These are phyloP conservation scores for Caenorhabditis plicata DNA, from an alignment of 2,888 invertebrate species.

Conservation along the genomic window DNA sequence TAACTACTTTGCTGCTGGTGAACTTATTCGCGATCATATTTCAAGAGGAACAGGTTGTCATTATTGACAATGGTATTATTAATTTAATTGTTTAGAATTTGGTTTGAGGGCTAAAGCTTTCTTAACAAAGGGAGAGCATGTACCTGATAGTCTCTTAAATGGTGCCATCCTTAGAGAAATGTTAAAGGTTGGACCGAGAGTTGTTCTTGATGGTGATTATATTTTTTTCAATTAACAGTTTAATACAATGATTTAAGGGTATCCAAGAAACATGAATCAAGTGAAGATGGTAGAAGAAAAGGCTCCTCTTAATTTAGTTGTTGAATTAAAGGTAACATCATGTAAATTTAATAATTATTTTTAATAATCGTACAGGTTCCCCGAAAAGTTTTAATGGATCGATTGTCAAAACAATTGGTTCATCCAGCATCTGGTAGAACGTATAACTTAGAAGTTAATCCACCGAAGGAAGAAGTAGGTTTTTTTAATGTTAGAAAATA, in stretches of 20 bases:
- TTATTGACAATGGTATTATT: neutral
- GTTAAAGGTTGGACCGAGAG: conserved; percentile 33
- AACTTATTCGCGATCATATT: conserved; percentile 44
- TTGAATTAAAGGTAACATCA: conserved; percentile 28
- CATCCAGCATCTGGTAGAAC: conserved; percentile 80
- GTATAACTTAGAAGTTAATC: conserved; percentile 91
- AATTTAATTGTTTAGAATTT: conserved; percentile 26
- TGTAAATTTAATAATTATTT: neutral
- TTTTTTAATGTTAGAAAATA: neutral
- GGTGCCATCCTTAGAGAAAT: conserved; percentile 34
- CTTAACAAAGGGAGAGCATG: conserved; percentile 44
- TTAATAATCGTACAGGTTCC: conserved; percentile 13
- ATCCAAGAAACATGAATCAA: conserved; percentile 43
- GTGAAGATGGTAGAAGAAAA: conserved; percentile 43
- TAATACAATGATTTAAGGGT: conserved; percentile 14
- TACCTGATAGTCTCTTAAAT: conserved; percentile 42
- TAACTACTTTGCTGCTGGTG: conserved; percentile 44
- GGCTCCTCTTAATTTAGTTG: conserved; percentile 37
- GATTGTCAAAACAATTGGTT: conserved; percentile 67
- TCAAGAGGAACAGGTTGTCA: conserved; percentile 36
- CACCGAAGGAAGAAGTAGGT: conserved; percentile 74
- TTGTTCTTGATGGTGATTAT: conserved; percentile 32
- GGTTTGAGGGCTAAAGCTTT: conserved; percentile 40
- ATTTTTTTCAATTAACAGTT: neutral
- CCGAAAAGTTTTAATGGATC: conserved; percentile 41